These are phyloP conservation scores for Achlya flavicornis DNA, from an alignment of 2,888 invertebrate genomes.

Conservation along the genomic window DNA sequence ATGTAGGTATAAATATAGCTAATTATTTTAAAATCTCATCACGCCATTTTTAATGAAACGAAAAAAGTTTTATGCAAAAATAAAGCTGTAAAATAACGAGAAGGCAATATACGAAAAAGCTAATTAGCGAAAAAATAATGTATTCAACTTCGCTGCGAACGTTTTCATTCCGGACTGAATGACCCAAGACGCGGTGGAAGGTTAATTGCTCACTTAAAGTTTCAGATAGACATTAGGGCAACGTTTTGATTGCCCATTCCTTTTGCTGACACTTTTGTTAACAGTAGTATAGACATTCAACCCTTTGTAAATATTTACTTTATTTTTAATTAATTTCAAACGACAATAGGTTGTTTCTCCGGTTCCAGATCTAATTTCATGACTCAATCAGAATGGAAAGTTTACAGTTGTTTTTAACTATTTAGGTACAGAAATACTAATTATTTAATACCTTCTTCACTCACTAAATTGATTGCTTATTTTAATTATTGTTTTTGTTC, in stretches of 20 bases:
- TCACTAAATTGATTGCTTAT: no score
- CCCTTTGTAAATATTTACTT: slow-evolving; percentile 3
- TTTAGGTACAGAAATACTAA: no score
- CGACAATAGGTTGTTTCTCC: background rate
- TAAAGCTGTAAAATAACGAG: background rate
- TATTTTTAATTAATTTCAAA: background rate
- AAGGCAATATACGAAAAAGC: background rate
- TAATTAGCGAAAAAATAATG: slow-evolving; percentile 18
- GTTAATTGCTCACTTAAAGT: slow-evolving; percentile 32
- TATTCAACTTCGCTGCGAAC: slow-evolving; percentile 20
- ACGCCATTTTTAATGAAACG: background rate
- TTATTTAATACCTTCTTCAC: no score
- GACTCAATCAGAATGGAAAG: no score
- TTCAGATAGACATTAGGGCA: slow-evolving; percentile 23
- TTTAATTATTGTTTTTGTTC: background rate
- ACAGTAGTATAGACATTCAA: slow-evolving; percentile 9
- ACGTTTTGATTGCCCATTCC: slow-evolving; percentile 29
- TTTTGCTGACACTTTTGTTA: slow-evolving; percentile 21
- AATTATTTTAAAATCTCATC: no score
- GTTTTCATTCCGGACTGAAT: slow-evolving; percentile 19
- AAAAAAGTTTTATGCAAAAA: background rate
- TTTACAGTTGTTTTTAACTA: no score
- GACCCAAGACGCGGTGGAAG: slow-evolving; percentile 23
- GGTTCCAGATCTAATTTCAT: background rate
- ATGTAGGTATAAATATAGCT: no score